These are phyloP conservation scores for Drosophila kanapiae DNA, from an alignment of 1,140 invertebrate genomes.

Conservation along the genomic window DNA sequence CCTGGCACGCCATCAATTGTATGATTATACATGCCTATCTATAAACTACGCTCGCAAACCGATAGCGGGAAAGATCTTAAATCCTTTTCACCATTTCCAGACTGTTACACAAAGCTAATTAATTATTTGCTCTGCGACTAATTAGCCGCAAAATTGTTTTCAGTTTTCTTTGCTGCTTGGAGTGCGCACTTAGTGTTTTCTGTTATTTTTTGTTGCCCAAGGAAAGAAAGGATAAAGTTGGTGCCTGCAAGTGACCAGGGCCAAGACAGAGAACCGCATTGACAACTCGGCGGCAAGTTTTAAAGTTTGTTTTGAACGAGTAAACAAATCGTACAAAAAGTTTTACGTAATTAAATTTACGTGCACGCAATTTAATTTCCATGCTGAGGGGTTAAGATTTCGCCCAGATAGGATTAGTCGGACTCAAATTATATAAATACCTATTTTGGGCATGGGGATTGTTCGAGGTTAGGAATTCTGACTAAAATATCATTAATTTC, in stretches of 20 bases:
- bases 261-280: constrained; percentile 45
- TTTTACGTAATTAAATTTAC: constrained; percentile 80
- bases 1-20: constrained; percentile 51
- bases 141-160: constrained; percentile 71
- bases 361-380: constrained; percentile 75
- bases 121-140: constrained; percentile 70
- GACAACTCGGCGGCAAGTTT: constrained; percentile 68
- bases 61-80: constrained; percentile 29
- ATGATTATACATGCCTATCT: background rate
- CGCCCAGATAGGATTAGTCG: constrained; percentile 27
- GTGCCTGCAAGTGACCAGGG: constrained; percentile 34
- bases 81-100: constrained; percentile 13
- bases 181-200: constrained; percentile 55
- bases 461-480: constrained; percentile 5
- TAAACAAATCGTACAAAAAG: constrained; percentile 77
- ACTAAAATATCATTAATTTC: background rate
- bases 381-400: background rate
- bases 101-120: constrained; percentile 58
- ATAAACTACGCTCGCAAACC: constrained; percentile 27
- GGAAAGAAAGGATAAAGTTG: constrained; percentile 43
- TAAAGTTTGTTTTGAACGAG: constrained; percentile 82
- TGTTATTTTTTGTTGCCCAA: background rate
- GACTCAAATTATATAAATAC: background rate
- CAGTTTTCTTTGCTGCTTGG: constrained; percentile 21
- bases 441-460: background rate